These are phyloP conservation scores for Antheraea pernyi DNA, from an alignment of 1,140 invertebrate species.

Conservation along the genomic window DNA sequence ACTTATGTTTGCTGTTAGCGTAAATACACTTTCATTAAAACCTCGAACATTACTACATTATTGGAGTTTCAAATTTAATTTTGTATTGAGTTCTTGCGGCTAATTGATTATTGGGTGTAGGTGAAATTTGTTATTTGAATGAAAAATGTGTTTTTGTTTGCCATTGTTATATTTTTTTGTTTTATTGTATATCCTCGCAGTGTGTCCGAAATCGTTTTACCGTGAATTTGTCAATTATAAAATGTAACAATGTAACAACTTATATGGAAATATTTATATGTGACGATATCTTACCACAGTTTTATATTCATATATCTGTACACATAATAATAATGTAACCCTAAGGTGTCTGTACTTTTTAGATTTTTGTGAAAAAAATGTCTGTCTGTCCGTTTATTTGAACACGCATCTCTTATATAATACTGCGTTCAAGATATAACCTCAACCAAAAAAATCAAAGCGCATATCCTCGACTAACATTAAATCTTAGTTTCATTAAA, in stretches of 20 bases:
- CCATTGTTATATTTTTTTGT: background rate
- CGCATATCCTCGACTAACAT: too few relatives aligned
- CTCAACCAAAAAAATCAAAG: too few relatives aligned
- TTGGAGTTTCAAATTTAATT: background rate
- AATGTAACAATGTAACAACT: background rate
- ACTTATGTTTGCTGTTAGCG: constrained; percentile 10
- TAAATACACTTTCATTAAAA: background rate
- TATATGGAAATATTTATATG: background rate
- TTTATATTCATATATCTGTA: too few relatives aligned
- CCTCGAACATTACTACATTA: background rate
- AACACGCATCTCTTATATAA: too few relatives aligned
- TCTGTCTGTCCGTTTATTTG: too few relatives aligned
- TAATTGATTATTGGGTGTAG: background rate
- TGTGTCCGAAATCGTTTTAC: background rate
- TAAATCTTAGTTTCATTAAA: too few relatives aligned
- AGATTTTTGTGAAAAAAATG: too few relatives aligned
- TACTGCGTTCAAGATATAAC: too few relatives aligned
- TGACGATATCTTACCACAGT: background rate
- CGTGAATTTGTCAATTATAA: background rate
- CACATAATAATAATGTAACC: too few relatives aligned
- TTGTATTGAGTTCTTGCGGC: background rate
- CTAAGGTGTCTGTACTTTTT: too few relatives aligned
- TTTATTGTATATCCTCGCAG: background rate
- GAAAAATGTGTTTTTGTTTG: constrained; percentile 1
- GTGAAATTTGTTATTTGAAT: constrained; percentile 1